A percentile compares a stretch with the other conserved stretches of the same genome.
Evolutionary conservation across 37 sponge, comb jelly and placozoan species (phyloP).

Genomic region (Theonella swinhoei): DNA sequence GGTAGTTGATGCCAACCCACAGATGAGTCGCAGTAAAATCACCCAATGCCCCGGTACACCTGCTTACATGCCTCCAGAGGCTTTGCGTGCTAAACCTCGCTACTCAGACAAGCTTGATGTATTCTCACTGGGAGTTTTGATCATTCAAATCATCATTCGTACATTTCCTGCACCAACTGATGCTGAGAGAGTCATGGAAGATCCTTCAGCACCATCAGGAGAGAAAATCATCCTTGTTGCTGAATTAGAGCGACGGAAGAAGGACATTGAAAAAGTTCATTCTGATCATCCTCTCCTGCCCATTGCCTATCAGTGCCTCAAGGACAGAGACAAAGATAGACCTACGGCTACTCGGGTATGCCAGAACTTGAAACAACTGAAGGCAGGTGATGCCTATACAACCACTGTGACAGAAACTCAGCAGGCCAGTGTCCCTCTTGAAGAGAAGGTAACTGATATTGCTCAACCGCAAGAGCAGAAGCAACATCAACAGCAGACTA

Average conservation of each 20-base stretch:
- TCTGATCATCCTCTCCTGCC: not conserved
- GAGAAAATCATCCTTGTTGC: not conserved
- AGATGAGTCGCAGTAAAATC: not conserved
- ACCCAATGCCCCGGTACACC: not conserved
- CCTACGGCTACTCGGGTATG: not conserved
- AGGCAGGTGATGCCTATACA: not conserved
- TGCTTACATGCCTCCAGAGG: not conserved
- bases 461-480: not conserved
- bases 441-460: not conserved
- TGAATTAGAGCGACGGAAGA: not conserved
- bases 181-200: not conserved
- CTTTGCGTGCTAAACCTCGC: not conserved
- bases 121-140: not conserved
- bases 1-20: not conserved
- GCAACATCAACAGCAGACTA: not conserved
- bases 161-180: not conserved
- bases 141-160: not conserved
- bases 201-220: not conserved
- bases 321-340: not conserved
- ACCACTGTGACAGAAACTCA: not conserved
- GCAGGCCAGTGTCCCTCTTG: no score
- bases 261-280: not conserved
- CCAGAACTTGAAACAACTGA: not conserved
- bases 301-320: not conserved
- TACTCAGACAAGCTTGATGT: not conserved